phyloP scores from a whole-genome alignment of 2,888 invertebrate genomes.

The Calameuta pallipes region DNA sequence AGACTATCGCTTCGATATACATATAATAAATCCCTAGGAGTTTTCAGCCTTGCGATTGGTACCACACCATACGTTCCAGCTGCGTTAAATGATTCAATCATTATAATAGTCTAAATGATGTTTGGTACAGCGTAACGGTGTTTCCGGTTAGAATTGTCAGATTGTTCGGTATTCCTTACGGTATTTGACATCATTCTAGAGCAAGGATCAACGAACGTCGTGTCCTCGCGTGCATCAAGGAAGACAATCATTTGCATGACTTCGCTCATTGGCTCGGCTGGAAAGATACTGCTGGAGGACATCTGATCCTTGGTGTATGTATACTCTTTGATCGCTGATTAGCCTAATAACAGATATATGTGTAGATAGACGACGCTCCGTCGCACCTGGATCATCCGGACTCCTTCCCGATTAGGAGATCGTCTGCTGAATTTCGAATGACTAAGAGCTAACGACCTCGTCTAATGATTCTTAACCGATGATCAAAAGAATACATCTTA shows the following conservation, averaged over 20 bases:
- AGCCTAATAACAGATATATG: not conserved
- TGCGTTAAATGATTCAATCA: not conserved
- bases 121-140: not conserved
- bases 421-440: not conserved
- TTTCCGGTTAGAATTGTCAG: not conserved
- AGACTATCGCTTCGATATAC: not conserved
- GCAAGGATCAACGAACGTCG: slow-evolving; percentile 7
- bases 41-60: too few relatives aligned
- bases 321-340: not conserved
- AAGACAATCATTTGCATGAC: not conserved
- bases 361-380: not conserved
- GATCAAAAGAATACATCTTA: not conserved
- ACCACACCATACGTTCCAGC: too few relatives aligned
- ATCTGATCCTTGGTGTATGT: too few relatives aligned
- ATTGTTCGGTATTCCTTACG: not conserved
- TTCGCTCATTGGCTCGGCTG: not conserved
- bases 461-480: not conserved
- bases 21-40: not conserved
- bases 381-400: not conserved
- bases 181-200: not conserved
- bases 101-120: not conserved
- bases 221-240: not conserved
- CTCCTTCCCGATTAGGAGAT: not conserved
- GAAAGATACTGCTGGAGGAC: not conserved
- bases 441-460: not conserved